Percentiles rank a stretch among this genome's conserved stretches.
Conservation (phyloP, 2,113 vertebrate genomes). For the Ctenodactylus gundi region DNA sequence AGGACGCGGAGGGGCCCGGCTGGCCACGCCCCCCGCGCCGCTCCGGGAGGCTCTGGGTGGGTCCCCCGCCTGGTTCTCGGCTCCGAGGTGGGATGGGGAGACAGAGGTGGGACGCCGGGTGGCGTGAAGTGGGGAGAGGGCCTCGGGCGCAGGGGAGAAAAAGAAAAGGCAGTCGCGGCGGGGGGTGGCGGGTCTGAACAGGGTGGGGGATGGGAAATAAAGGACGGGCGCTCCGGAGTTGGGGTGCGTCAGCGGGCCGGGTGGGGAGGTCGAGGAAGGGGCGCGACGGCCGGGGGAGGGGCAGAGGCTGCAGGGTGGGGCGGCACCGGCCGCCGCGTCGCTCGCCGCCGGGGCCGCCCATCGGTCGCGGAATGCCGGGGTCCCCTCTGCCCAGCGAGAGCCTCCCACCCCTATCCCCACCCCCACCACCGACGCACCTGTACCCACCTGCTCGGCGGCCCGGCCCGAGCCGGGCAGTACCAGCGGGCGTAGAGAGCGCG, state of each 20-base stretch:
- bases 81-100: background rate
- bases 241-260: background rate
- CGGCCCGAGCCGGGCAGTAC: slow-evolving; percentile 59
- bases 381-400: background rate
- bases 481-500: slow-evolving; percentile 47
- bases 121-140: background rate
- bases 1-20: background rate
- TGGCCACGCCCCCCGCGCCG: slow-evolving; percentile 70
- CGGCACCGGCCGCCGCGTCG: background rate
- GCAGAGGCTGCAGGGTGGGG: background rate
- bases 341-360: background rate
- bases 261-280: no score
- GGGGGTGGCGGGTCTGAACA: background rate
- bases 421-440: slow-evolving; percentile 57
- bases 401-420: no score
- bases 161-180: background rate
- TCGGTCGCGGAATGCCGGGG: background rate
- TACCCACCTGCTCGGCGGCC: slow-evolving; percentile 73
- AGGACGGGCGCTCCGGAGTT: background rate
- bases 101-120: slow-evolving; percentile 8
- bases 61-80: background rate
- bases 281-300: background rate
- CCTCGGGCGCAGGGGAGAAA: background rate
- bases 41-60: background rate
- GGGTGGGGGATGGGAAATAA: background rate